Evolutionary conservation across 2,888 invertebrate genomes (phyloP).

Genomic region (Aplocera efformata): DNA sequence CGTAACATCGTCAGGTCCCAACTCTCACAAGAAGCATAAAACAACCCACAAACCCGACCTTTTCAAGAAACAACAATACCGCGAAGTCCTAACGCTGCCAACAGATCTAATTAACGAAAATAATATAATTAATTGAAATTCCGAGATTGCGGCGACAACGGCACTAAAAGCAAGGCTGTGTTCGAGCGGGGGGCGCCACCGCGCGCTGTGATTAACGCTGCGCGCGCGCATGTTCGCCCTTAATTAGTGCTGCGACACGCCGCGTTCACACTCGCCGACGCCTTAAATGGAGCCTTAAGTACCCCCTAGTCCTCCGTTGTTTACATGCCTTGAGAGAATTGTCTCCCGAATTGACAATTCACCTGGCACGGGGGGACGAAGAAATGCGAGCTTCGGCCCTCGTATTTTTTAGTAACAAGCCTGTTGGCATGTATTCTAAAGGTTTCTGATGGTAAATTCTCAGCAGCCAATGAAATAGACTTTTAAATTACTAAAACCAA

Average conservation of each 20-base stretch:
- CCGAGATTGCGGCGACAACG: slow-evolving; percentile 66
- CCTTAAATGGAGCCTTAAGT: slow-evolving; percentile 72
- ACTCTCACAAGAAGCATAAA: slow-evolving; percentile 2
- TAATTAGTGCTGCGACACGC: slow-evolving; percentile 71
- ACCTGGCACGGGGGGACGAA: not conserved
- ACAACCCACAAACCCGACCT: slow-evolving; percentile 10
- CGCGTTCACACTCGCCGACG: slow-evolving; percentile 61
- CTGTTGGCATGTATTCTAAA: too few relatives aligned
- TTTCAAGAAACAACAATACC: slow-evolving; percentile 25
- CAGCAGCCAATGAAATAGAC: too few relatives aligned
- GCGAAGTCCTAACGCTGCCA: slow-evolving; percentile 19
- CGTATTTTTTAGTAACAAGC: not conserved
- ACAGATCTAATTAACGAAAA: slow-evolving; percentile 51
- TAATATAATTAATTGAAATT: slow-evolving; percentile 68
- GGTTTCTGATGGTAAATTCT: too few relatives aligned
- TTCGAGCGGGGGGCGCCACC: slow-evolving; percentile 46
- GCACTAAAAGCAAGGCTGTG: slow-evolving; percentile 74
- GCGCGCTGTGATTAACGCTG: slow-evolving; percentile 59
- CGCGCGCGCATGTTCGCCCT: slow-evolving; percentile 70
- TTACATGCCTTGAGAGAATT: slow-evolving; percentile 31
- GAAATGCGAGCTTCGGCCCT: not conserved
- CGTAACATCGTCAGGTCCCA: not conserved
- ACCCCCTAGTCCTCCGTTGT: slow-evolving; percentile 38
- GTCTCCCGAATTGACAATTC: slow-evolving; percentile 13
- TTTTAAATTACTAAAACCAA: too few relatives aligned